phyloP scores from a whole-genome alignment of 30 jellyfish, hydroid and myxozoan species.

The Turritopsis dohrnii region DNA sequence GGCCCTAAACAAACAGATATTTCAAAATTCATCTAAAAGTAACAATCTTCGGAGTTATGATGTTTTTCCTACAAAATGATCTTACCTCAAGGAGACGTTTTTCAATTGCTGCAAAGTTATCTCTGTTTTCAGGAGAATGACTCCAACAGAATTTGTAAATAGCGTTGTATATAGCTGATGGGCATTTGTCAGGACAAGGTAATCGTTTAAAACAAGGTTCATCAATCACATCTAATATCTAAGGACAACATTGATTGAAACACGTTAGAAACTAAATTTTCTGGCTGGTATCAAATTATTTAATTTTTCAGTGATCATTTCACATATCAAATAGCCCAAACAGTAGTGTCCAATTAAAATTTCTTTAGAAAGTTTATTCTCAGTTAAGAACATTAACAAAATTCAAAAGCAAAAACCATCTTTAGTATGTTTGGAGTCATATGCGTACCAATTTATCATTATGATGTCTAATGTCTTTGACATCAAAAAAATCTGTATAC shows the following conservation, averaged over 20 bases:
- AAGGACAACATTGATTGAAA: background rate
- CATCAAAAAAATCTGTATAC: no score
- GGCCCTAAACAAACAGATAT: background rate
- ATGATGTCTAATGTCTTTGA: no score
- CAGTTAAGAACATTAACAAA: no score
- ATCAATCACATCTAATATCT: constrained; percentile 82
- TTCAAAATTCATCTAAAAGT: no score
- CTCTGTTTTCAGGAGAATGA: constrained; percentile 66
- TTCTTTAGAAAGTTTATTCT: no score
- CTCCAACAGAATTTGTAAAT: constrained; percentile 71
- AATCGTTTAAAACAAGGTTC: constrained; percentile 79
- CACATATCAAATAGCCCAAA: constrained; percentile 11
- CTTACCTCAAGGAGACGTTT: constrained; percentile 59
- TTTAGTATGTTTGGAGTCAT: no score
- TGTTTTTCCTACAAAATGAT: no score
- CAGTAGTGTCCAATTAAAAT: no score
- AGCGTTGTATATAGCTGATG: constrained; percentile 54
- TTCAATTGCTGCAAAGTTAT: constrained; percentile 57
- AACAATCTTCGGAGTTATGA: no score
- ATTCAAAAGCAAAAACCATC: no score
- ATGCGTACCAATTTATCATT: no score
- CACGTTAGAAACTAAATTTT: background rate
- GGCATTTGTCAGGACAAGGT: constrained; percentile 80
- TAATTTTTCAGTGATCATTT: background rate
- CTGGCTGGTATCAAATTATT: background rate